Conservation (phyloP, 2,888 invertebrate genomes). For the Aromia moschata region DNA sequence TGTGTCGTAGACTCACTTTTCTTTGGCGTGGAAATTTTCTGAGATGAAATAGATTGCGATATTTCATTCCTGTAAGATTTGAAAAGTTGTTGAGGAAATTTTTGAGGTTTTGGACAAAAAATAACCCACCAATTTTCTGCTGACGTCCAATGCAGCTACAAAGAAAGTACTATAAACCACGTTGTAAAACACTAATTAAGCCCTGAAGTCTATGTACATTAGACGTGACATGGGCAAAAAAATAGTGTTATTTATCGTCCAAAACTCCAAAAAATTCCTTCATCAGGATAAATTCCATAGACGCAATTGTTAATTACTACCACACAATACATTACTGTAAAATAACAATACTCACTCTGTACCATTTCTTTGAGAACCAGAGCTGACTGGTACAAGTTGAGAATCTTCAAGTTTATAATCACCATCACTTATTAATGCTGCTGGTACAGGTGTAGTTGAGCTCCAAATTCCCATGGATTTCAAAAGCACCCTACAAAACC, state of each 20-base stretch:
- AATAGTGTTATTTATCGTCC: no score
- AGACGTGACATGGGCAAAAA: no score
- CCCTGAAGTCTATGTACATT: no score
- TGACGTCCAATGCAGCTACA: no score
- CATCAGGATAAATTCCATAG: no score
- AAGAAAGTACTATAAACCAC: no score
- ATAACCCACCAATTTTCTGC: no score
- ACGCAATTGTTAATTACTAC: not conserved
- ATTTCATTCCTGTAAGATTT: slow-evolving; percentile 7
- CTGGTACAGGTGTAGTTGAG: slow-evolving; percentile 61
- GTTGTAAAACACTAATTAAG: no score
- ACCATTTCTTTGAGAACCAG: slow-evolving; percentile 26
- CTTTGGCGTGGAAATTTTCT: not conserved
- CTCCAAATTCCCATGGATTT: slow-evolving; percentile 97
- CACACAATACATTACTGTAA: not conserved
- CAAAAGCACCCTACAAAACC: slow-evolving; percentile 80
- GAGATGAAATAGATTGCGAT: slow-evolving; percentile 4
- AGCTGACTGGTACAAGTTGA: slow-evolving; percentile 45
- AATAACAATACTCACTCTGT: slow-evolving; percentile 16
- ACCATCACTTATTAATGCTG: slow-evolving; percentile 58
- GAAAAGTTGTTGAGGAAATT: not conserved
- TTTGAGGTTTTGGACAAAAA: not conserved
- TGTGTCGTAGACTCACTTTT: slow-evolving; percentile 3
- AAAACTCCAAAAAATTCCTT: no score
- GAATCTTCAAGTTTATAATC: slow-evolving; percentile 56